A percentile compares a stretch with the other conserved stretches of the same genome.
phyloP scores from a whole-genome alignment of 2,888 invertebrate species.

The Eupithecia insigniata region DNA sequence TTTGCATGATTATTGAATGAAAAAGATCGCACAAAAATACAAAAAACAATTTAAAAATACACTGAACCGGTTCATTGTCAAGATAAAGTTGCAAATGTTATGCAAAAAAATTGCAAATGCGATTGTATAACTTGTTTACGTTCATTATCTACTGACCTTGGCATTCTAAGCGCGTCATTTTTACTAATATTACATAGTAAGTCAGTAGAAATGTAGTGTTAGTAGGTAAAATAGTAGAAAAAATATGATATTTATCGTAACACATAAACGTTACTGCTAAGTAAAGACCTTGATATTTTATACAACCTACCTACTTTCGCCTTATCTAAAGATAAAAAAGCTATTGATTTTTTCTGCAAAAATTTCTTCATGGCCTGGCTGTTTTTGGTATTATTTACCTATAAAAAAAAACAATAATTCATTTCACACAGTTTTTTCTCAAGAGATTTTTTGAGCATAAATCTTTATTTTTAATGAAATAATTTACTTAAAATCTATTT shows the following conservation, averaged over 20 bases:
- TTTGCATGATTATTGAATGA: no score
- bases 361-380: no score
- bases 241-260: not conserved
- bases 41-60: not conserved
- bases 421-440: no score
- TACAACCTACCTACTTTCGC: no score
- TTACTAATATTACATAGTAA: slow-evolving; percentile 11
- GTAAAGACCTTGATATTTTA: not conserved
- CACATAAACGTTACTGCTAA: no score
- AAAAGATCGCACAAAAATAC: not conserved
- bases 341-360: no score
- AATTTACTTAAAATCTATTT: no score
- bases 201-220: not conserved
- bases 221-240: not conserved
- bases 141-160: slow-evolving; percentile 41
- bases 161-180: slow-evolving; percentile 29
- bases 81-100: slow-evolving; percentile 31
- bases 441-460: no score
- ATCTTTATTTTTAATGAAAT: no score
- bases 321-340: no score
- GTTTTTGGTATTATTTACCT: no score
- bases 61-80: not conserved
- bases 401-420: no score
- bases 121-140: slow-evolving; percentile 34
- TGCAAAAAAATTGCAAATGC: slow-evolving; percentile 32